phyloP scores from a whole-genome alignment of 2,113 vertebrate species.

The Himantopus leucocephalus region DNA sequence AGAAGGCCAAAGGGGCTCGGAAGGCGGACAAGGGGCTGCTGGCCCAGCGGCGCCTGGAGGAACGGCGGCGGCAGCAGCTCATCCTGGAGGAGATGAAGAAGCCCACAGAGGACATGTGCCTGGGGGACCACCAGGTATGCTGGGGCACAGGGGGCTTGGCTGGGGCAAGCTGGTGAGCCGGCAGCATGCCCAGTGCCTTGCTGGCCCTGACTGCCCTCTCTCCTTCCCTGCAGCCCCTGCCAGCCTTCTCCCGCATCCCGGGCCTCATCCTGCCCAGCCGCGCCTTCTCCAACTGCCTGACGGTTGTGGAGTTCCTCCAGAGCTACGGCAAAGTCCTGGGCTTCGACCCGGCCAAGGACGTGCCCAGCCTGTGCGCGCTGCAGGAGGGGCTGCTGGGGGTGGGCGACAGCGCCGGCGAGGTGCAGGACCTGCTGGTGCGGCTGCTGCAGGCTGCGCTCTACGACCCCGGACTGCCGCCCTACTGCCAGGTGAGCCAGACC shows the following conservation, averaged over 20 bases:
- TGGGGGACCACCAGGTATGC: constrained; percentile 89
- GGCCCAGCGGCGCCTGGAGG: constrained; percentile 86
- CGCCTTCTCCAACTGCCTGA: constrained; percentile 89
- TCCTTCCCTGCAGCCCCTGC: constrained; percentile 78
- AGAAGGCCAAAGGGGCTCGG: constrained; percentile 78
- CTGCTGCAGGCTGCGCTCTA: constrained; percentile 85
- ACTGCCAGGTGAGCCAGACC: constrained; percentile 81
- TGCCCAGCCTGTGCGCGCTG: constrained; percentile 86
- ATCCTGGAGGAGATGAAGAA: constrained; percentile 96
- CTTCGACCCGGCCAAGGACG: constrained; percentile 84
- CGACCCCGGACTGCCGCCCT: constrained; percentile 88
- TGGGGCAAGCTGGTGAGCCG: fast-evolving
- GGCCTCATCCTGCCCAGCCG: constrained; percentile 85
- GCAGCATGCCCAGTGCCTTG: fast-evolving
- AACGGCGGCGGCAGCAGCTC: constrained; percentile 88
- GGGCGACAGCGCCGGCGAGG: constrained; percentile 80
- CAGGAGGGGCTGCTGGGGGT: constrained; percentile 92
- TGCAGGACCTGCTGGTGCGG: constrained; percentile 88
- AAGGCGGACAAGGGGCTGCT: constrained; percentile 80
- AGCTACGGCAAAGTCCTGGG: constrained; percentile 91
- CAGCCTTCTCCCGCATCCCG: constrained; percentile 85
- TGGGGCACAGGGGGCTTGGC: fast-evolving
- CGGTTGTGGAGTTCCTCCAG: constrained; percentile 90
- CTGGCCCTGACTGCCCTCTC: neutral
- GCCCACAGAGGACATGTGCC: constrained; percentile 94